phyloP scores from a whole-genome alignment of 2,888 invertebrate species.

The Melanargia galathea region DNA sequence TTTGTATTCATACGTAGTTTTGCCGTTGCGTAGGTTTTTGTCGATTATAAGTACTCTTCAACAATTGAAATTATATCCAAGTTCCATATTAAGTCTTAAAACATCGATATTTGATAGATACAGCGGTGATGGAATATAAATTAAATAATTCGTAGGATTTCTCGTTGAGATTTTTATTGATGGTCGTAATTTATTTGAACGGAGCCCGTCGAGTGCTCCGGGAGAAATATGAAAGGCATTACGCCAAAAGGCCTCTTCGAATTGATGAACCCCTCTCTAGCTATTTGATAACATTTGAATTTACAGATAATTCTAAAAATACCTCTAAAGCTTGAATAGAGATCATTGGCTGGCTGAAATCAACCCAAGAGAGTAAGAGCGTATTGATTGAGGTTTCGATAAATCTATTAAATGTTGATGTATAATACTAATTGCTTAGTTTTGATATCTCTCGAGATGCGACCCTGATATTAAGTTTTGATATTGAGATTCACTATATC shows the following conservation, averaged over 20 bases:
- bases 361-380: not conserved
- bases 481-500: not conserved
- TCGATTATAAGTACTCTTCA: too few relatives aligned
- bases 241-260: slow-evolving; percentile 78
- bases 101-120: slow-evolving; percentile 75
- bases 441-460: not conserved
- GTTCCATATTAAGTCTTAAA: slow-evolving; percentile 47
- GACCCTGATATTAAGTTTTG: slow-evolving; percentile 2
- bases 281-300: slow-evolving; percentile 71
- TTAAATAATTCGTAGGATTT: slow-evolving; percentile 79
- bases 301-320: slow-evolving; percentile 51
- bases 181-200: slow-evolving; percentile 80
- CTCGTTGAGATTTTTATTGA: slow-evolving; percentile 79
- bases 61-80: not conserved
- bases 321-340: slow-evolving; percentile 39
- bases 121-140: slow-evolving; percentile 77
- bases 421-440: not conserved
- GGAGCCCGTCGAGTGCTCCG: slow-evolving; percentile 77
- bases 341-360: not conserved
- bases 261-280: slow-evolving; percentile 78
- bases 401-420: slow-evolving; percentile 44
- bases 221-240: slow-evolving; percentile 81
- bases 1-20: too few relatives aligned
- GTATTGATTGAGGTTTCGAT: slow-evolving; percentile 38
- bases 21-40: too few relatives aligned